phyloP scores from a whole-genome alignment of 2,113 vertebrate genomes.

The Charadrius vociferus region DNA sequence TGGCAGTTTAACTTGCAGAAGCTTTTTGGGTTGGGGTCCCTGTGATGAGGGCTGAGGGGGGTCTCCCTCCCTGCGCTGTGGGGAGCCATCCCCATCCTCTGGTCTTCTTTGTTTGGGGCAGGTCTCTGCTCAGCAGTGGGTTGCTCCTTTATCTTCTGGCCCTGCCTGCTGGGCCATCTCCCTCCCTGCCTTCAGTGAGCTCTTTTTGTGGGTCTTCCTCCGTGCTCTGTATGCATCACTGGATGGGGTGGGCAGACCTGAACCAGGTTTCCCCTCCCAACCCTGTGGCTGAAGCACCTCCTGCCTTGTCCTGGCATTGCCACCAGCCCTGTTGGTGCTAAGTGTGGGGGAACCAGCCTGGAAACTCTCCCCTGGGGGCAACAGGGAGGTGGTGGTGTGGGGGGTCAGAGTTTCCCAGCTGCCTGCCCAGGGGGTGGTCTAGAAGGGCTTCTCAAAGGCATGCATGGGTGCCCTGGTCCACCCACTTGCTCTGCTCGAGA shows the following conservation, averaged over 20 bases:
- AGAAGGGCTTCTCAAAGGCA: accelerated
- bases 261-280: background rate
- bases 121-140: background rate
- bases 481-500: background rate
- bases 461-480: background rate
- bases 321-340: accelerated
- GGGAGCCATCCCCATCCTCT: background rate
- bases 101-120: background rate
- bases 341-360: accelerated
- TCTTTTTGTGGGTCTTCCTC: accelerated
- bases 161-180: accelerated
- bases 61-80: no score
- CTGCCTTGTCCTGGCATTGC: background rate
- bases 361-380: background rate
- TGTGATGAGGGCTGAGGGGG: no score
- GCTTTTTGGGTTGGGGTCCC: background rate
- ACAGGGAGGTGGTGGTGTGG: accelerated
- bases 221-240: accelerated
- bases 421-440: background rate
- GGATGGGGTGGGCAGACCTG: background rate
- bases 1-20: background rate
- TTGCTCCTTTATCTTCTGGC: background rate
- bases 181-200: background rate
- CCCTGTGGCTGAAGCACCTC: no score
- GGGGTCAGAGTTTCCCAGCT: background rate